These are phyloP conservation scores for Acanthochromis polyacanthus DNA, from an alignment of 2,113 vertebrate genomes.

Conservation along the genomic window DNA sequence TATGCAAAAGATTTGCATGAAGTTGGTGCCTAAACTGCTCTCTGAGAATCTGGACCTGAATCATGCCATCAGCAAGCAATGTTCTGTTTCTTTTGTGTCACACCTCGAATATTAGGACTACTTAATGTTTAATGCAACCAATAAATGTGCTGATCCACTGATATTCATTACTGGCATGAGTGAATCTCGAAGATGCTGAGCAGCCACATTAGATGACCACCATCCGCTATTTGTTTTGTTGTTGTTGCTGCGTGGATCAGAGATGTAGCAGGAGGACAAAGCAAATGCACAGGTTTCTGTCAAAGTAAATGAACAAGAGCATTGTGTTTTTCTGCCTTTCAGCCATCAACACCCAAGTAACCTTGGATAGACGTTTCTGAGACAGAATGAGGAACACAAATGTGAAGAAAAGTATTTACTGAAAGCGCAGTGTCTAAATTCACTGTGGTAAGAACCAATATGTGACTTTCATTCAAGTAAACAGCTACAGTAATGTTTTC, in stretches of 20 bases:
- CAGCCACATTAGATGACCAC: slow-evolving; percentile 85
- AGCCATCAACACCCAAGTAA: slow-evolving; percentile 47
- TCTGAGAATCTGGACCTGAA: no score
- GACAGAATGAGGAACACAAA: slow-evolving; percentile 26
- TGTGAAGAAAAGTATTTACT: neutral
- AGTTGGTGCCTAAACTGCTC: no score
- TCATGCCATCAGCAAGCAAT: no score
- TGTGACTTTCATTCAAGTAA: slow-evolving; percentile 1
- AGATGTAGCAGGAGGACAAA: slow-evolving; percentile 41
- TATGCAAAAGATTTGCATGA: no score
- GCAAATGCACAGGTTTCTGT: slow-evolving; percentile 27
- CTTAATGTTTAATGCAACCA: neutral
- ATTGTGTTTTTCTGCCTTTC: slow-evolving; percentile 16
- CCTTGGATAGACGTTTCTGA: slow-evolving; percentile 48
- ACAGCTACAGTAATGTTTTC: neutral
- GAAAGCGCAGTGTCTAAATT: neutral
- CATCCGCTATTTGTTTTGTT: slow-evolving; percentile 84
- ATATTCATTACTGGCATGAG: slow-evolving; percentile 23
- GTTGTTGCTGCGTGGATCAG: slow-evolving; percentile 74
- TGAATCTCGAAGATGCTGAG: slow-evolving; percentile 77
- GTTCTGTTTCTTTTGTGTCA: no score
- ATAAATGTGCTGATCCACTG: slow-evolving; percentile 26
- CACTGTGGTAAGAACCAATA: slow-evolving; percentile 14
- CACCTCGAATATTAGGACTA: no score
- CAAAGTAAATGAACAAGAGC: slow-evolving; percentile 26